Base-by-base conservation (phyloP, 2,113 vertebrate genomes). In the Labrus mixtus region DNA sequence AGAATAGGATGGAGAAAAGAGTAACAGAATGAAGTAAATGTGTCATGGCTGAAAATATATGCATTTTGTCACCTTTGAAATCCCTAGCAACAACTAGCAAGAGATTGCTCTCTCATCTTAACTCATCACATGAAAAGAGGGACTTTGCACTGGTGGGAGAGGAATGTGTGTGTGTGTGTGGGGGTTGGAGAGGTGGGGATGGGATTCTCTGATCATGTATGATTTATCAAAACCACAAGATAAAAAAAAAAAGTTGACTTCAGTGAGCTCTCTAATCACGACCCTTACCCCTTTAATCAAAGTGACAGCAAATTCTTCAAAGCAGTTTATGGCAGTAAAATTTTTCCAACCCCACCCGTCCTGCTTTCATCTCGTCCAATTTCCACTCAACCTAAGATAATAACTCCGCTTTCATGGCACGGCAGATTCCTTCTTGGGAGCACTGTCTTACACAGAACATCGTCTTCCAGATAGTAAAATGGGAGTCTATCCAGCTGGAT, bases 281-380 rank as follows among this genome's bases (percentile, higher is more conserved):
- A 84, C 70, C 68, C 57, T 51, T 29, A 58, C 54, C 37, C 60
- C 69, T 84, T 87, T 85, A 87, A 90, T 90, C 82, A 84, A 75
- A 86, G 76, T 66, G 74, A 90, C 68, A 81, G 68, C 57, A 23
- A 62, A 68, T 81, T 81, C 79, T 85, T 90, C 80, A 90, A 83
- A 91, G 89, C 73, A 39, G 68, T 59, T 51, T 58, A 67, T 53
- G 46, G 69, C 55, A 76, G 60, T 73, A 71, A 72, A 71, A 84
- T 57, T 56, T 69, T 50, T 12, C 68, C 76, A 70, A 10, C 45
- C 70, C 45, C 56, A 66, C 71, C 73, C 73, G 69, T 60, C 39
- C 58, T 13, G 23, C 68, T 80, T 86, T 83, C 51, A 73, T 79
- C 76, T 70, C 36, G 17, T 60, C 64, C 50, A 6, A 19, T 61